Conservation (phyloP, 2,797 vertebrate genomes). For the Gallinago stenura region DNA sequence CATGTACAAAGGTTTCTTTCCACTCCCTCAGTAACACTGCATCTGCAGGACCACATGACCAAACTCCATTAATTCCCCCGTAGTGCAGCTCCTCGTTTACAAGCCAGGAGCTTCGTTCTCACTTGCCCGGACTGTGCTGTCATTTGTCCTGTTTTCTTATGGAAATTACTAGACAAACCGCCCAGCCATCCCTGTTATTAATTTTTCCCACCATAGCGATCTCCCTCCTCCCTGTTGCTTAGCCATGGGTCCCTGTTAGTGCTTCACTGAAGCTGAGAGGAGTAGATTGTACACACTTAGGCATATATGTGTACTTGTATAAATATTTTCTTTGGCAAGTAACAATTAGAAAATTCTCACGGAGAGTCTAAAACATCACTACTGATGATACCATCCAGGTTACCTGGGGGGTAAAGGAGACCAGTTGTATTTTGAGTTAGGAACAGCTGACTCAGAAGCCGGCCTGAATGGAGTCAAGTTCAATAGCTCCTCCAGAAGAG, state of each 20-base stretch:
- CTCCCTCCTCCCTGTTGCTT: background rate
- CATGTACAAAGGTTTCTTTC: background rate
- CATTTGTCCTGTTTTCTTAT: background rate
- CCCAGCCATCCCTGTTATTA: background rate
- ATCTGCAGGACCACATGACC: background rate
- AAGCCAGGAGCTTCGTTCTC: background rate
- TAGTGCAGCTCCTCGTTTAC: background rate
- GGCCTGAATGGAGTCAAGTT: background rate
- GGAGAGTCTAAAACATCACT: background rate
- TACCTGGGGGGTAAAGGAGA: background rate
- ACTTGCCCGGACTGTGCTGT: background rate
- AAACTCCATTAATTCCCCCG: background rate
- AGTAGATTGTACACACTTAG: background rate
- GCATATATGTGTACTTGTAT: accelerated
- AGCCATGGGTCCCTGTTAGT: background rate
- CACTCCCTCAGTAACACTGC: background rate
- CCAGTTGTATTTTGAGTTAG: background rate
- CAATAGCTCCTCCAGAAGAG: background rate
- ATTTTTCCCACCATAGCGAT: background rate
- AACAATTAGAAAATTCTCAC: background rate
- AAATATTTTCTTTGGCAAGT: background rate
- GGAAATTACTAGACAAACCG: background rate
- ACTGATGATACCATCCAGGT: background rate
- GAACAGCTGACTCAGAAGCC: background rate
- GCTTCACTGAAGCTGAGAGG: background rate